Evolutionary conservation across 2,888 invertebrate genomes (phyloP).

Genomic region (Drosophila mimetica): DNA sequence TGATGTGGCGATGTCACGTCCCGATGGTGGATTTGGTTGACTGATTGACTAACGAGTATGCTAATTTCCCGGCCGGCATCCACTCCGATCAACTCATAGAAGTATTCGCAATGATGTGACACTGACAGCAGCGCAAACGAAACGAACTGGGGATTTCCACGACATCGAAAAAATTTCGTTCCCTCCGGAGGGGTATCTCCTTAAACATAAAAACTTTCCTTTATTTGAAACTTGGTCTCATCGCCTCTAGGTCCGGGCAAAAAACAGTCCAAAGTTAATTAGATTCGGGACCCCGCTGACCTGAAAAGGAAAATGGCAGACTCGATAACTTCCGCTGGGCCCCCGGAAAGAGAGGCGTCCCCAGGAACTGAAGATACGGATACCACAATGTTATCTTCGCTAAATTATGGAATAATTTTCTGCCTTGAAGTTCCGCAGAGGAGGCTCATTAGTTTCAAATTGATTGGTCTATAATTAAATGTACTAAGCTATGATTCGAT

Average conservation of each 20-base stretch:
- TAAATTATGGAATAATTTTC: slow-evolving; percentile 13
- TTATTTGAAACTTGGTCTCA: background rate
- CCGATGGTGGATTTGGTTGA: slow-evolving; percentile 3
- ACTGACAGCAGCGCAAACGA: slow-evolving; percentile 26
- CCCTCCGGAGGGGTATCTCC: background rate
- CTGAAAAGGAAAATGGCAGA: slow-evolving; percentile 15
- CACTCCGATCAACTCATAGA: slow-evolving; percentile 41
- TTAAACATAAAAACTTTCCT: background rate
- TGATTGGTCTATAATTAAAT: slow-evolving; percentile 6
- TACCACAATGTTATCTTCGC: background rate
- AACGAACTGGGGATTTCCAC: background rate
- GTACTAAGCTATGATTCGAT: slow-evolving; percentile 3
- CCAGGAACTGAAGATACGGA: background rate
- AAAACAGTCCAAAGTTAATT: slow-evolving; percentile 27
- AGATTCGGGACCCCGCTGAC: slow-evolving; percentile 32
- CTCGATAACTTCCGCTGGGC: background rate
- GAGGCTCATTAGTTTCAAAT: slow-evolving; percentile 3
- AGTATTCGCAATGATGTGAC: slow-evolving; percentile 18
- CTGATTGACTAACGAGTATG: slow-evolving; percentile 61
- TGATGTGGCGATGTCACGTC: slow-evolving; percentile 12
- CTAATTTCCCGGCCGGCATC: slow-evolving; percentile 47
- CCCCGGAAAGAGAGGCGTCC: background rate
- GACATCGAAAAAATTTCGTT: background rate
- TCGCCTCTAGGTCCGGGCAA: background rate
- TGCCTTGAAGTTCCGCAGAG: background rate